Base-by-base conservation (phyloP, 2,888 invertebrate species). In the Pharmacophagus antenor region DNA sequence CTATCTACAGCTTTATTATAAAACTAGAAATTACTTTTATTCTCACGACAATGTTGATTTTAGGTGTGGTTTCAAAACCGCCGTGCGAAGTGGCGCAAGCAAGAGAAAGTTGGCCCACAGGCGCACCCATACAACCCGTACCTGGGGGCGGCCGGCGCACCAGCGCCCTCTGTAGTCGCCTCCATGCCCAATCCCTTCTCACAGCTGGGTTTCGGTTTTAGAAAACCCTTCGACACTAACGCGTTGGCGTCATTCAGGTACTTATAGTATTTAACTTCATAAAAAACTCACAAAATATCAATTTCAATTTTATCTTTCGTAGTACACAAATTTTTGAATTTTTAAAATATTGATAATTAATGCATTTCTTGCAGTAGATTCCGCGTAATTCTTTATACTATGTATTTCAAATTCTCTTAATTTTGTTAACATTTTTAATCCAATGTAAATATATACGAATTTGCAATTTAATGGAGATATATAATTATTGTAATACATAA, bases 31-130 rank as follows among this genome's bases (percentile, higher is more conserved):
- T 31, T 31, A 10, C 12, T 31, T 15, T 12, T 31, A 12, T 31
- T 31, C n/a, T n/a, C 10, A 31, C 10, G 8, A 31, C 15, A 15
- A 12, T 15, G 47, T 57, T 79, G 70, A 72, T 92, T 92, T 0
- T 93, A 97, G 97, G 97, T 97, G 5, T 97, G 97, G 97, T 97
- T 97, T 84, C 97, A 97, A 91, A 97, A 97, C 82, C 93, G 97
- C 1, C 92, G 97, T 44, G 97, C 97, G 50, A 97, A 97, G 87
- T 97, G 97, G 97, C 92, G 97, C 44, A 97, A 97, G 77, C 97
- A 97, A 77, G 97, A 97, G 85, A 97, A 97, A 85, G 97, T 97
- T 61, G 97, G 97, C 0, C 97, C 97, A 0, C 95, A 96, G 74
- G 96, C 93, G 1, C 97, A 97, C 81, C 97, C 97, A 0, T 97